Evolutionary conservation across 2,797 vertebrate genomes (phyloP).

Genomic region (Triplophysa yarkandensis): DNA sequence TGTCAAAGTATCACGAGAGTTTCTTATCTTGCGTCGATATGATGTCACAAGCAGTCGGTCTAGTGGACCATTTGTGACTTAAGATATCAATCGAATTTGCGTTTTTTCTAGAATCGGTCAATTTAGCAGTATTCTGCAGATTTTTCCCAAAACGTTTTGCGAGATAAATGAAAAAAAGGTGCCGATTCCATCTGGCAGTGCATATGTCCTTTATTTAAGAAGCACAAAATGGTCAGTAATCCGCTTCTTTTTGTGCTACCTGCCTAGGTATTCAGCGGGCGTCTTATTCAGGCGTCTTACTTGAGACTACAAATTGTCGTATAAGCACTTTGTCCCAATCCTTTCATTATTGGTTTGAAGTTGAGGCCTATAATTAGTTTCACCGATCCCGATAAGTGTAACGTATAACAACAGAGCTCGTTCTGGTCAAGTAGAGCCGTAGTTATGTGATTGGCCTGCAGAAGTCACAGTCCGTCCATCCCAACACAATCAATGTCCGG

Average conservation of each 20-base stretch:
- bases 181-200: no score
- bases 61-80: no score
- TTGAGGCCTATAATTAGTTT: constrained; percentile 67
- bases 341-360: constrained; percentile 60
- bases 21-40: no score
- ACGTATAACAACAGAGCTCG: constrained; percentile 64
- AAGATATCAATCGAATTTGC: no score
- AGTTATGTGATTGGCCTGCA: constrained; percentile 26
- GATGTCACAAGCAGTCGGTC: no score
- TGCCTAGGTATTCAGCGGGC: background rate
- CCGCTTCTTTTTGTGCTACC: background rate
- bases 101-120: no score
- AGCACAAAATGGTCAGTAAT: background rate
- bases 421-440: constrained; percentile 58
- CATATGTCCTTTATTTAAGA: background rate
- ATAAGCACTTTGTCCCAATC: constrained; percentile 31
- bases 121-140: no score
- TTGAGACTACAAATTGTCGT: background rate
- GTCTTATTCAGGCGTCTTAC: background rate
- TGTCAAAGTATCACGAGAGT: no score
- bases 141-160: no score
- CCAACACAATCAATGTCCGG: constrained; percentile 51
- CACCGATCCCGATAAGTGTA: constrained; percentile 51
- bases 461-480: constrained; percentile 36
- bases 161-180: no score